Evolutionary conservation across 64 coral and sea anemone species (phyloP).

Genomic region (Montipora foliosa): DNA sequence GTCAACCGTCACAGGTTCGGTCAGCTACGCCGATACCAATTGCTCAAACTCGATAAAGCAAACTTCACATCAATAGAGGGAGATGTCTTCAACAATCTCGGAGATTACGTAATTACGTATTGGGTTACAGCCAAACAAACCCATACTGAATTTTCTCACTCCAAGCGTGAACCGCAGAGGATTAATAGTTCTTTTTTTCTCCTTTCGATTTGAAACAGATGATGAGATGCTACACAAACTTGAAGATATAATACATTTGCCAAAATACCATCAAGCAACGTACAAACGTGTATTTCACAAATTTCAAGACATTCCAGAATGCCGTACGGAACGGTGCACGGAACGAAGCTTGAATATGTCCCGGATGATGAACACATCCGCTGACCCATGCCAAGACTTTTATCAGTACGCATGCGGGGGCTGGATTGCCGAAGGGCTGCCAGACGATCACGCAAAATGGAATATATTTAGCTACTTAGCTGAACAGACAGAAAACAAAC

Average conservation of each 20-base stretch:
- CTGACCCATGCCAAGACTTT: constrained; percentile 12
- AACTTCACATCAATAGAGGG: no score
- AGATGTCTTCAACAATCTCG: no score
- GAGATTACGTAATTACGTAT: no score
- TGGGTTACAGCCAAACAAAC: no score
- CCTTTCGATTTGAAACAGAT: not conserved
- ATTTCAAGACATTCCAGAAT: not conserved
- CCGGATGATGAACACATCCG: constrained; percentile 9
- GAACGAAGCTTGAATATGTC: constrained; percentile 13
- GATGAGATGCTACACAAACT: not conserved
- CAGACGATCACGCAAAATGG: constrained; percentile 29
- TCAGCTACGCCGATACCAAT: no score
- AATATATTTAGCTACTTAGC: constrained; percentile 5
- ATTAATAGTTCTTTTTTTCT: not conserved
- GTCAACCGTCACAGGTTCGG: no score
- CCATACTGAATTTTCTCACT: no score
- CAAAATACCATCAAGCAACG: not conserved
- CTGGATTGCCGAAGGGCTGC: constrained; percentile 9
- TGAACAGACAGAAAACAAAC: not conserved
- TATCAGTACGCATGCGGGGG: constrained; percentile 44
- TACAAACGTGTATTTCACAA: not conserved
- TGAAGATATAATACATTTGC: not conserved
- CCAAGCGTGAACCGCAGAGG: no score
- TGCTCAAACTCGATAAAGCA: no score
- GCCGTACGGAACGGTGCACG: not conserved